Base-by-base conservation (phyloP, 2,113 vertebrate genomes). In the Choloepus hoffmanni region DNA sequence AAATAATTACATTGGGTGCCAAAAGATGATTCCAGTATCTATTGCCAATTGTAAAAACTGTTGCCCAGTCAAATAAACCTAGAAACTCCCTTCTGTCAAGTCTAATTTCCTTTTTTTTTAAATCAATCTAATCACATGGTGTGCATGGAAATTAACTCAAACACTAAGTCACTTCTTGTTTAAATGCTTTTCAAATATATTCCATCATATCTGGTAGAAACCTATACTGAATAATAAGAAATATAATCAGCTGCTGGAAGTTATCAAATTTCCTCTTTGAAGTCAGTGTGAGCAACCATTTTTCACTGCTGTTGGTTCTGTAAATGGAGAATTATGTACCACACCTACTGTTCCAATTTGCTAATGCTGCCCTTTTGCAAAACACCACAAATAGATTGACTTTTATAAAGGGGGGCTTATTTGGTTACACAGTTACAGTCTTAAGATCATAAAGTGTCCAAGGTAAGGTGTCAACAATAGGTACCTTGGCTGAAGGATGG, bases 41-140 rank as follows among this genome's bases (percentile, higher is more conserved):
- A 45, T 53, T 68, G 86, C 50, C 70, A 96, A 87, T 3, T 86
- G 18, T 33, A 90, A 96, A 92, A 55, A 60, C 18, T 90, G 33
- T 76, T 92, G 60, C 36, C 78, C 78, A 83, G 40, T 82, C 77
- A 96, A 92, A 92, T 90, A 96, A 89, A 65, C 16, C 85, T 90
- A 86, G 68, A 92, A 95, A 96, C 43, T 93, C 16, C 36, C 53
- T 85, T 79, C 73, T 94, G 30, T 95, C 65, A 72, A 84, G 40
- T 94, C 33, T 83, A 86, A 74, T 67, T 73, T 94, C 43, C 16
- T 85, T 48, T 90, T 89, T 8, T 63, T 89, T 76, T 21, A 45
- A 65, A 36, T 36, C 83, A 89, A 45, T 67, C 40, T 72, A 93
- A 73, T 93, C 62, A 68, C 5, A 24, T 55, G 55, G 5, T 45